Percentiles rank a stretch among this genome's conserved stretches.
Conservation (phyloP, 2,797 vertebrate species). For the Onychomys torridus region DNA sequence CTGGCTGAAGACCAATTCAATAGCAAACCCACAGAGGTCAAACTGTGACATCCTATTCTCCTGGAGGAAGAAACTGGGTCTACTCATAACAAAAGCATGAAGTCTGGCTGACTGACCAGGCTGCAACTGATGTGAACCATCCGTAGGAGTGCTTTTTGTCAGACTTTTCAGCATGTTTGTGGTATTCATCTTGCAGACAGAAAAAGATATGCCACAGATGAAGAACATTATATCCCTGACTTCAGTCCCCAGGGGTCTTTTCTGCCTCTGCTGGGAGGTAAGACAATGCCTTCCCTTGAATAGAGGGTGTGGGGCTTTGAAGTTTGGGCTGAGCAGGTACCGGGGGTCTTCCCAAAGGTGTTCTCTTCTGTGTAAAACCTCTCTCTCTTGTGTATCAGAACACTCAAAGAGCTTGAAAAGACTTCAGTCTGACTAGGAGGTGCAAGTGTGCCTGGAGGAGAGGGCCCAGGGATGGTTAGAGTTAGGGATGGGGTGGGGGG, state of each 20-base stretch:
- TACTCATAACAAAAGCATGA: conserved; percentile 36
- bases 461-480: not conserved
- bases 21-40: not conserved
- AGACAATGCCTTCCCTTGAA: not conserved
- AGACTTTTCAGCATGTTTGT: conserved; percentile 13
- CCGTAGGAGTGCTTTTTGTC: not conserved
- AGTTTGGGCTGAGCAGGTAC: not conserved
- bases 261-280: not conserved
- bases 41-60: not conserved
- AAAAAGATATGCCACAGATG: conserved; percentile 13
- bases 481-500: not conserved
- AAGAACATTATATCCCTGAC: conserved; percentile 44
- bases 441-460: not conserved
- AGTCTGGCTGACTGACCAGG: not conserved
- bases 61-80: not conserved
- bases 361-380: not conserved
- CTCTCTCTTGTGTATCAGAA: not conserved
- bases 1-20: not conserved
- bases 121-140: not conserved
- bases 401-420: not conserved
- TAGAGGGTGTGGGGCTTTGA: not conserved
- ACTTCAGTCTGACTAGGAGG: not conserved
- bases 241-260: not conserved
- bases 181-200: conserved; percentile 57
- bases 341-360: not conserved